phyloP scores from a whole-genome alignment of 2,888 invertebrate genomes.

The Mantis religiosa region DNA sequence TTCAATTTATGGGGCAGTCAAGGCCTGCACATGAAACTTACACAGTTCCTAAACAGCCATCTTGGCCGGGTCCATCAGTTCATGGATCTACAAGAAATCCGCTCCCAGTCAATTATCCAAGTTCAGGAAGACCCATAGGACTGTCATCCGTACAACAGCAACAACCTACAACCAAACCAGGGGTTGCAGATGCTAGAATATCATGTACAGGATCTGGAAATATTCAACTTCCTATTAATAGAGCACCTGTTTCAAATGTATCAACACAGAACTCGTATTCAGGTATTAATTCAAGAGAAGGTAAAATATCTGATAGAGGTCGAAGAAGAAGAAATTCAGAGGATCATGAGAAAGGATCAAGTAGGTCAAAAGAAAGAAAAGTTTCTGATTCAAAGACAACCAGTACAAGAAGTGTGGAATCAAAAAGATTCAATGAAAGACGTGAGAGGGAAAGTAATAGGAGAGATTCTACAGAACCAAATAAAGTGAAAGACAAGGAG shows the following conservation, averaged over 20 bases:
- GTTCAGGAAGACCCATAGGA: not conserved
- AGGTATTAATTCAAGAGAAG: not conserved
- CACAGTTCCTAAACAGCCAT: not conserved
- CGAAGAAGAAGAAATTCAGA: constrained; percentile 35
- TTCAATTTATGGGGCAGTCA: not conserved
- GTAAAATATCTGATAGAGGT: constrained; percentile 33
- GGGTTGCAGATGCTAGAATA: not conserved
- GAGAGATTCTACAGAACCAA: not conserved
- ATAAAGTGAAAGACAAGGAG: not conserved
- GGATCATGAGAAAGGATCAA: constrained; percentile 27
- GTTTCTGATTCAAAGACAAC: not conserved
- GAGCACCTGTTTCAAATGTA: not conserved
- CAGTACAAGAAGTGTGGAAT: not conserved
- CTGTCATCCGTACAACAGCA: not conserved
- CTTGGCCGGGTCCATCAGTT: not conserved
- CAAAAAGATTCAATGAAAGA: not conserved
- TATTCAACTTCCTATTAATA: not conserved
- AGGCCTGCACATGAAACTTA: not conserved
- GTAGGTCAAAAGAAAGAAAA: not conserved
- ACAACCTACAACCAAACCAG: not conserved
- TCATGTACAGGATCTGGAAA: not conserved
- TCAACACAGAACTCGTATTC: not conserved
- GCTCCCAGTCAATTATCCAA: not conserved
- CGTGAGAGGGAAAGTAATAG: not conserved
- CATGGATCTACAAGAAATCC: not conserved